Conservation (phyloP, 2,113 vertebrate species). For the Atrichornis clamosus region DNA sequence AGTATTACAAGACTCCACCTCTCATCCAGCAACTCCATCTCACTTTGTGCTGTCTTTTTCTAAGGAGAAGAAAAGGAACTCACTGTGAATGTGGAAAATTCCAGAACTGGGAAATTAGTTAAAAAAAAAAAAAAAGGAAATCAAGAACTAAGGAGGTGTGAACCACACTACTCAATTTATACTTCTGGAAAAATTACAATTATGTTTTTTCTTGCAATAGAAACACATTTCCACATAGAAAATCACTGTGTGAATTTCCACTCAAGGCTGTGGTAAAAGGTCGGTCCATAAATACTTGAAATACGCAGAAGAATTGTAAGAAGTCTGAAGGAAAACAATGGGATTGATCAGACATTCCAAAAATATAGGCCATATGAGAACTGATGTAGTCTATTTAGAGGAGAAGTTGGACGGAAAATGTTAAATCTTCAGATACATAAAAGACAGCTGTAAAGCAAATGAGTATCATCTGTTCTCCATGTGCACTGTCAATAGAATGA, state of each 20-base stretch:
- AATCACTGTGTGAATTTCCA: neutral
- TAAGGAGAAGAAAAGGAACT: neutral
- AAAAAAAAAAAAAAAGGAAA: rapidly evolving
- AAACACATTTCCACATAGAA: neutral
- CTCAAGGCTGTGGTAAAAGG: neutral
- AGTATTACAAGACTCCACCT: neutral
- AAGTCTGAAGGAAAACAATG: neutral
- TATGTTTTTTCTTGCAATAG: neutral
- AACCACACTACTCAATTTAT: neutral
- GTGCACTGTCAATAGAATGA: neutral
- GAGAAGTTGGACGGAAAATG: neutral
- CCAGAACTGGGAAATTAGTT: neutral
- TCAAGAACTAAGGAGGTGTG: neutral
- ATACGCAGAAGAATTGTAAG: neutral
- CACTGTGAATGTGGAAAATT: neutral
- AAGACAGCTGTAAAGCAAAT: neutral
- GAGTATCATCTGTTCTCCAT: neutral
- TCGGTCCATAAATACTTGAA: neutral
- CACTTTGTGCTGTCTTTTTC: neutral
- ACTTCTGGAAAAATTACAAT: neutral
- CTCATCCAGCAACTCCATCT: neutral
- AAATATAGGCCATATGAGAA: neutral
- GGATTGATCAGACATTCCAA: neutral
- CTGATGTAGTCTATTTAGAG: neutral
- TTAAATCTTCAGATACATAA: neutral